Percentiles rank a stretch among this genome's conserved stretches.
Conservation (phyloP, 1,140 invertebrate genomes). For the Agrypnia vestita region DNA sequence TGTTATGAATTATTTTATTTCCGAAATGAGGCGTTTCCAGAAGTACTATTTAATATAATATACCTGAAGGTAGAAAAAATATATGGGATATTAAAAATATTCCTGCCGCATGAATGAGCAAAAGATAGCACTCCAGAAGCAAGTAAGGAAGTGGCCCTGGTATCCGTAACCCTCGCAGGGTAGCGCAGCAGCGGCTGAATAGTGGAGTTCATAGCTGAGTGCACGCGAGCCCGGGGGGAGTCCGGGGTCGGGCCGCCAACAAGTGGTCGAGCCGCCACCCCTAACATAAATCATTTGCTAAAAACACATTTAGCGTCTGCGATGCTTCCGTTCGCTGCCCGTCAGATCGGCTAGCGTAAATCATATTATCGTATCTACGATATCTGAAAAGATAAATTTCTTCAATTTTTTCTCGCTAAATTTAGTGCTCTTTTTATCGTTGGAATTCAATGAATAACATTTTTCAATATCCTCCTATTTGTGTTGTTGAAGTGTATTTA, state of each 20-base stretch:
- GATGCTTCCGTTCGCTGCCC: constrained; percentile 51
- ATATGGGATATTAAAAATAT: no score
- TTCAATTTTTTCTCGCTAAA: constrained; percentile 1
- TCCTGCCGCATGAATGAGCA: constrained; percentile 3
- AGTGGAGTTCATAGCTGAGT: constrained; percentile 54
- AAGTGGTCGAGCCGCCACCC: constrained; percentile 53
- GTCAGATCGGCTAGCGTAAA: constrained; percentile 48
- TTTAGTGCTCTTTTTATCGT: neutral
- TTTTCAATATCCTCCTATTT: no score
- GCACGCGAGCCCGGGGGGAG: constrained; percentile 40
- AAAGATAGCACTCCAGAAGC: constrained; percentile 1
- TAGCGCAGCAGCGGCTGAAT: constrained; percentile 38
- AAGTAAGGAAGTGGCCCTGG: constrained; percentile 16
- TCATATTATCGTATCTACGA: constrained; percentile 41
- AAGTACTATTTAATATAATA: no score
- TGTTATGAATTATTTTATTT: no score
- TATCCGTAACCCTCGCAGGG: constrained; percentile 31
- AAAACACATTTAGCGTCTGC: constrained; percentile 61
- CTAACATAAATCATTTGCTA: constrained; percentile 59
- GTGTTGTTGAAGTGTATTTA: no score
- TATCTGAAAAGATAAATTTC: constrained; percentile 33
- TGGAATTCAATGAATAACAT: neutral
- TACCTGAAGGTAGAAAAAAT: no score
- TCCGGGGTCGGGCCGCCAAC: constrained; percentile 42
- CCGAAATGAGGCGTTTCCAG: no score